Percentiles rank a stretch among this genome's conserved stretches.
These are phyloP conservation scores for Phlogophora meticulosa DNA, from an alignment of 2,888 invertebrate genomes.

Conservation along the genomic window DNA sequence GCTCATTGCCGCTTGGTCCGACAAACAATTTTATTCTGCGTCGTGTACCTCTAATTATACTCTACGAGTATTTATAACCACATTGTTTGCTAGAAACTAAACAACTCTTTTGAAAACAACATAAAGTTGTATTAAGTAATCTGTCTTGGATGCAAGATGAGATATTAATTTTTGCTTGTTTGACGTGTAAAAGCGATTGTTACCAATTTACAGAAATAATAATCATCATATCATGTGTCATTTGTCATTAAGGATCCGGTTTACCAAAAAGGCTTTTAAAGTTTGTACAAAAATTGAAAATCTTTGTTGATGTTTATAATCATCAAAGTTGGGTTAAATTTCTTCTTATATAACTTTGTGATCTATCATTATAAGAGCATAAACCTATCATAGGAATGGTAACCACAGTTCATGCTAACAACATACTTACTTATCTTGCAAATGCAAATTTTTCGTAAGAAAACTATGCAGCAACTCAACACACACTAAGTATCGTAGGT, in stretches of 20 bases:
- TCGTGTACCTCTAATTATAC: constrained; percentile 40
- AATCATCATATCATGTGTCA: too few species aligned
- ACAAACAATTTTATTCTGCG: constrained; percentile 39
- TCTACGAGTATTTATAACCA: constrained; percentile 9
- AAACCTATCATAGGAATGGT: background rate
- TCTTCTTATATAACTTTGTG: background rate
- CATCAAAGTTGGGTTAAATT: background rate
- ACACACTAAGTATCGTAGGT: too few species aligned
- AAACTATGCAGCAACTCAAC: too few species aligned
- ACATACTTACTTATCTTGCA: background rate
- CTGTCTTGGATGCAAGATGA: too few species aligned
- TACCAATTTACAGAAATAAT: too few species aligned
- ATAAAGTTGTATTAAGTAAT: background rate
- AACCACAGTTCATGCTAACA: background rate
- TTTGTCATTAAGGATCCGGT: too few species aligned
- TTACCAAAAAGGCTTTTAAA: background rate
- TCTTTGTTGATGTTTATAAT: background rate
- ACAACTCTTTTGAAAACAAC: constrained; percentile 7
- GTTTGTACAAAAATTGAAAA: background rate
- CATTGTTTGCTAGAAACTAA: constrained; percentile 33
- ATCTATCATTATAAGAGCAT: background rate
- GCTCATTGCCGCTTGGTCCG: constrained; percentile 27
- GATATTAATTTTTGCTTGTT: too few species aligned
- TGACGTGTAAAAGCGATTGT: too few species aligned
- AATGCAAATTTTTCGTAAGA: background rate